These are phyloP conservation scores for Apamea crenata DNA, from an alignment of 2,888 invertebrate species.

Conservation along the genomic window DNA sequence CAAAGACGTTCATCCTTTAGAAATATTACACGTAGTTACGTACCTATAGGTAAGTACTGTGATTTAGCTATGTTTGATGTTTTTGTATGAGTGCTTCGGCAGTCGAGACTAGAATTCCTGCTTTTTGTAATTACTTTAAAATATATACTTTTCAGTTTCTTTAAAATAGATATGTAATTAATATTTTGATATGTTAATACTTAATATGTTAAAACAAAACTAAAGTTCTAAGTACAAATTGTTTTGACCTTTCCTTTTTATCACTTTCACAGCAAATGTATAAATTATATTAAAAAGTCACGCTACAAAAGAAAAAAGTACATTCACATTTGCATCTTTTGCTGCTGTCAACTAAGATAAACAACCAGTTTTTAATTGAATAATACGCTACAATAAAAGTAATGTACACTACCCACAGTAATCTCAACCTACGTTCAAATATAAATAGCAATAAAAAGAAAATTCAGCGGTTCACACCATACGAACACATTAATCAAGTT, in stretches of 20 bases:
- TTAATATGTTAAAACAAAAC: too few species aligned
- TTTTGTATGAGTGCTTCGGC: conserved; percentile 12
- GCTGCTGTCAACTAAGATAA: background rate
- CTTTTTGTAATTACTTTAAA: background rate
- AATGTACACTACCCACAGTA: conserved; percentile 19
- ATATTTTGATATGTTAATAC: background rate
- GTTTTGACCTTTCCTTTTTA: conserved; percentile 1
- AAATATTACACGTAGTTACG: conserved; percentile 68
- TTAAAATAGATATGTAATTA: conserved; percentile 1
- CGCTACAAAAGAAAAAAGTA: background rate
- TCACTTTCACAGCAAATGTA: background rate
- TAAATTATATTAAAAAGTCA: background rate
- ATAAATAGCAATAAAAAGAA: conserved; percentile 66
- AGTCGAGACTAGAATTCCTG: conserved; percentile 4
- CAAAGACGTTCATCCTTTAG: conserved; percentile 72
- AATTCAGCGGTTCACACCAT: conserved; percentile 67
- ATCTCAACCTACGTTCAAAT: conserved; percentile 40
- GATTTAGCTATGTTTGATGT: conserved; percentile 46
- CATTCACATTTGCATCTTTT: background rate
- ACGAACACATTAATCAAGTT: conserved; percentile 80
- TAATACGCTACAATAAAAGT: conserved; percentile 43
- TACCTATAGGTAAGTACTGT: conserved; percentile 56
- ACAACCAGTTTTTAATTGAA: conserved; percentile 25
- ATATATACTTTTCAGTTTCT: background rate
- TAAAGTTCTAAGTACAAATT: background rate